Conservation (phyloP, 2,113 vertebrate genomes). For the Albula goreensis region DNA sequence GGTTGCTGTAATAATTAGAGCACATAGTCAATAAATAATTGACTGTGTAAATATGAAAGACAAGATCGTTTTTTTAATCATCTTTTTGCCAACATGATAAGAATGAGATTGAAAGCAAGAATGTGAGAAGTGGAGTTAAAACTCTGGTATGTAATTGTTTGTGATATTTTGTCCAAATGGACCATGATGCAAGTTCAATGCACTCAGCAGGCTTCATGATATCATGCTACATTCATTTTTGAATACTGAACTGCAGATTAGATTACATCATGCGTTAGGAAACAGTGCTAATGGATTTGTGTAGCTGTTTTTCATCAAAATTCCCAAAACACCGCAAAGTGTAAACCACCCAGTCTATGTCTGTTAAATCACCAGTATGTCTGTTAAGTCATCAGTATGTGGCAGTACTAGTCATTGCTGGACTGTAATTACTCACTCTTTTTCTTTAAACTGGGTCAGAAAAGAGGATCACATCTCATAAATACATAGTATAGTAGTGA, state of each 20-base stretch:
- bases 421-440: background rate
- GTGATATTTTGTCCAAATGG: too few relatives aligned
- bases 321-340: background rate
- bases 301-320: background rate
- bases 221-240: background rate
- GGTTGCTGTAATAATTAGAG: too few relatives aligned
- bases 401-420: background rate
- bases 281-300: background rate
- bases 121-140: too few relatives aligned
- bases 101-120: too few relatives aligned
- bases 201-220: background rate
- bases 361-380: background rate
- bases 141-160: too few relatives aligned
- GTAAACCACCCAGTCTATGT: background rate
- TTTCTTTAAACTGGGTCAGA: background rate
- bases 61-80: too few relatives aligned
- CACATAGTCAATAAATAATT: too few relatives aligned
- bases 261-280: background rate
- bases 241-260: background rate
- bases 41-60: too few relatives aligned
- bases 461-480: background rate
- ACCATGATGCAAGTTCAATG: background rate
- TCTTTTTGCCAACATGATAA: too few relatives aligned
- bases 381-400: background rate
- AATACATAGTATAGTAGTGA: background rate